phyloP scores from a whole-genome alignment of 2,888 invertebrate species.

The Malthinus flaveolus region DNA sequence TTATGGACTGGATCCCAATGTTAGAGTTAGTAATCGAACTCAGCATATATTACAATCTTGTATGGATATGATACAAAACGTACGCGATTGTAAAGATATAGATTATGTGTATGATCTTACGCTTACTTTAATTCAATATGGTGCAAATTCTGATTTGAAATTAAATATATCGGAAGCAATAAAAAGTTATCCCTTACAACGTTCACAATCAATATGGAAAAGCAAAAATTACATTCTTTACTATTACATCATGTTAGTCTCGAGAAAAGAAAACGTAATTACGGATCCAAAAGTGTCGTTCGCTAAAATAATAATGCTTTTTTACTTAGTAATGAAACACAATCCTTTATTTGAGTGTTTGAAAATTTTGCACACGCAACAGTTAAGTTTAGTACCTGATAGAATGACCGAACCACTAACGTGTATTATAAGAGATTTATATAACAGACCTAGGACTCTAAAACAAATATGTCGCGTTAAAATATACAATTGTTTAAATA shows the following conservation, averaged over 20 bases:
- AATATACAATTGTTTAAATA: constrained; percentile 68
- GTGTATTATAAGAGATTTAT: constrained; percentile 64
- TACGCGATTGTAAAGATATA: constrained; percentile 68
- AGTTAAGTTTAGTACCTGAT: constrained; percentile 64
- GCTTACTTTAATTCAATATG: constrained; percentile 71
- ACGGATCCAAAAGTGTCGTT: constrained; percentile 66
- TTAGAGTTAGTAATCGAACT: constrained; percentile 61
- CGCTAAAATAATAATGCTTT: constrained; percentile 67
- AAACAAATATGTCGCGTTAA: constrained; percentile 72
- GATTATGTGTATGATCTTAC: constrained; percentile 71
- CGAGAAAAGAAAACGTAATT: constrained; percentile 66
- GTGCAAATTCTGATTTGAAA: constrained; percentile 72
- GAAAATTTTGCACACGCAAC: constrained; percentile 66
- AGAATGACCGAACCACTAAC: constrained; percentile 66
- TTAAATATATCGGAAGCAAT: constrained; percentile 57
- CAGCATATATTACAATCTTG: constrained; percentile 73
- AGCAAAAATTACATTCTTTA: constrained; percentile 66
- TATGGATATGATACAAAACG: constrained; percentile 71
- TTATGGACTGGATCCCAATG: constrained; percentile 70
- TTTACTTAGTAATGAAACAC: constrained; percentile 70
- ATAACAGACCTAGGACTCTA: constrained; percentile 68
- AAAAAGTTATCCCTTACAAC: constrained; percentile 48
- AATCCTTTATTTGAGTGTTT: constrained; percentile 69
- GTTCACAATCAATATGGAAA: constrained; percentile 58
- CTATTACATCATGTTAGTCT: constrained; percentile 72